Conservation (phyloP, 2,113 vertebrate genomes). For the Herpetotheres cachinnans region DNA sequence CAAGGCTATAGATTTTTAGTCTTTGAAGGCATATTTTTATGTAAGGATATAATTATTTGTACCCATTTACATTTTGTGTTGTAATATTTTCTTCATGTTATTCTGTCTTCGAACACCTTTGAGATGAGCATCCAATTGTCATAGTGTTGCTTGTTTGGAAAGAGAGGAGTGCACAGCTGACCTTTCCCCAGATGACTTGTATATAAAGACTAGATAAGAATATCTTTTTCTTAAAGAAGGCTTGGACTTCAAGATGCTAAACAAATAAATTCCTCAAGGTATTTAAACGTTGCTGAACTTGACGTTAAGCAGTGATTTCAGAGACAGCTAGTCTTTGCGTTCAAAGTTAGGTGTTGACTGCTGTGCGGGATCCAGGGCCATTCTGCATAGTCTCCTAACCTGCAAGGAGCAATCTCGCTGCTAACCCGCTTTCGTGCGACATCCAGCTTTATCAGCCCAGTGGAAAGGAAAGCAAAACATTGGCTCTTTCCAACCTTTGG, state of each 20-base stretch:
- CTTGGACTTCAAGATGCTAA: background rate
- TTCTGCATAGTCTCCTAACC: background rate
- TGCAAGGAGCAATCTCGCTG: background rate
- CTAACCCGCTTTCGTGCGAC: background rate
- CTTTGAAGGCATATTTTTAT: background rate
- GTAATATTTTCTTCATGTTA: background rate
- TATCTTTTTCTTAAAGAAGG: background rate
- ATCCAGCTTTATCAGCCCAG: background rate
- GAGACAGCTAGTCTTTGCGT: background rate
- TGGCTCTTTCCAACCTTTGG: rapidly evolving
- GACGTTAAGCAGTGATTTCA: background rate
- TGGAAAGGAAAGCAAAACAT: background rate
- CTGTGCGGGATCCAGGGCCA: background rate
- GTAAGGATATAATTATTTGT: background rate
- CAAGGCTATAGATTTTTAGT: background rate
- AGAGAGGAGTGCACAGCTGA: background rate
- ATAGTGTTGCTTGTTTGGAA: background rate
- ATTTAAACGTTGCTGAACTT: background rate
- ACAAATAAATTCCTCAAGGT: background rate
- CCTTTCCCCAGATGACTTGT: background rate
- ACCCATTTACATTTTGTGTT: background rate
- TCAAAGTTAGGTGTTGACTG: background rate
- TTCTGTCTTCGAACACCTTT: background rate
- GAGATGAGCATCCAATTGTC: background rate
- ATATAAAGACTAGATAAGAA: background rate